A percentile compares a stretch with the other conserved stretches of the same genome.
phyloP scores from a whole-genome alignment of 2,888 invertebrate species.

The Prosapia bicincta region DNA sequence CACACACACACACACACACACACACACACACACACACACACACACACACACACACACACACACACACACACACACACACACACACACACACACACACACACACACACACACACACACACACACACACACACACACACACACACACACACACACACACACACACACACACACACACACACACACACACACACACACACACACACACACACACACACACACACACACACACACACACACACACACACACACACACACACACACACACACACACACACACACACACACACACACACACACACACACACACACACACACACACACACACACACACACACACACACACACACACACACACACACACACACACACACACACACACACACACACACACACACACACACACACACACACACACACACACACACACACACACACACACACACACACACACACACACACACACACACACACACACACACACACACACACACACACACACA shows the following conservation, averaged over 20 bases:
- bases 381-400: too few species aligned
- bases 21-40: slow-evolving; percentile 4
- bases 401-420: too few species aligned
- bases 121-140: slow-evolving; percentile 1
- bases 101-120: slow-evolving; percentile 4
- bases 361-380: too few species aligned
- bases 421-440: too few species aligned
- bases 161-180: too few species aligned
- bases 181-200: too few species aligned
- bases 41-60: slow-evolving; percentile 6
- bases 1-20: slow-evolving; percentile 2
- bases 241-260: slow-evolving; percentile 6
- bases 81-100: slow-evolving; percentile 6
- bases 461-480: too few species aligned
- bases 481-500: too few species aligned
- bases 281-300: slow-evolving; percentile 6
- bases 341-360: slow-evolving; percentile 1
- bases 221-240: slow-evolving; percentile 6
- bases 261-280: slow-evolving; percentile 6
- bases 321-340: slow-evolving; percentile 6
- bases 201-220: neutral
- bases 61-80: slow-evolving; percentile 6
- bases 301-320: slow-evolving; percentile 6
- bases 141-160: neutral
- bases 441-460: too few species aligned